phyloP scores from a whole-genome alignment of 64 coral and sea anemone species.

The Catalaphyllia jardinei region DNA sequence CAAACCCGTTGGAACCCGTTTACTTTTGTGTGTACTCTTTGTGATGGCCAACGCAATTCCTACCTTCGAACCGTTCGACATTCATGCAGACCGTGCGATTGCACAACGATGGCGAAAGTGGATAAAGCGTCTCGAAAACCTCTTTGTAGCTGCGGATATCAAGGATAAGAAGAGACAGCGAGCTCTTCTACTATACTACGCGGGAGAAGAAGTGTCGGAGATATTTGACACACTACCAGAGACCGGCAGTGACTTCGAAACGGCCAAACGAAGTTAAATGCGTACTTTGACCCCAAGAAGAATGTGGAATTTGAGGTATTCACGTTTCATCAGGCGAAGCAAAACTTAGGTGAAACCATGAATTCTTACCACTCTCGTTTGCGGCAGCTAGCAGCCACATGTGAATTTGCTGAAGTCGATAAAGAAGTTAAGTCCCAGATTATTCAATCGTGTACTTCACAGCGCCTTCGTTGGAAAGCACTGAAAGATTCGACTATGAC shows the following conservation, averaged over 20 bases:
- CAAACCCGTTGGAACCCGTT: no score
- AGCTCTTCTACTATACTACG: slow-evolving; percentile 20
- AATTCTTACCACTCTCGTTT: slow-evolving; percentile 44
- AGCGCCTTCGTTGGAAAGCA: slow-evolving; percentile 37
- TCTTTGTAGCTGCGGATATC: neutral
- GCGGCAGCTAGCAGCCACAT: slow-evolving; percentile 29
- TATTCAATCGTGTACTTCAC: slow-evolving; percentile 53
- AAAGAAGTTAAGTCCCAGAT: slow-evolving; percentile 52
- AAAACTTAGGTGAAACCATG: slow-evolving; percentile 54
- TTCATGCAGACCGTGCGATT: slow-evolving; percentile 23
- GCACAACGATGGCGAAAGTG: slow-evolving; percentile 49
- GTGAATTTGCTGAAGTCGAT: slow-evolving; percentile 43
- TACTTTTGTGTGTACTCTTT: neutral
- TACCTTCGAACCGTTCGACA: slow-evolving; percentile 33
- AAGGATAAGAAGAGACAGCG: no score
- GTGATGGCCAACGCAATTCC: slow-evolving; percentile 18
- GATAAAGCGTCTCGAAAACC: slow-evolving; percentile 25
- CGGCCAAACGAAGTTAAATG: slow-evolving; percentile 36
- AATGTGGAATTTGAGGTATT: slow-evolving; percentile 55
- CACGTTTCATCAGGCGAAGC: slow-evolving; percentile 50
- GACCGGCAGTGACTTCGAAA: slow-evolving; percentile 43
- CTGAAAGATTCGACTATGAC: slow-evolving; percentile 24
- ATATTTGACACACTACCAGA: slow-evolving; percentile 43
- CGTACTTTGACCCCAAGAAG: slow-evolving; percentile 36
- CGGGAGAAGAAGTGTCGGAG: neutral